These are phyloP conservation scores for Phyllostomus discolor DNA, from an alignment of 2,113 vertebrate genomes.

Conservation along the genomic window DNA sequence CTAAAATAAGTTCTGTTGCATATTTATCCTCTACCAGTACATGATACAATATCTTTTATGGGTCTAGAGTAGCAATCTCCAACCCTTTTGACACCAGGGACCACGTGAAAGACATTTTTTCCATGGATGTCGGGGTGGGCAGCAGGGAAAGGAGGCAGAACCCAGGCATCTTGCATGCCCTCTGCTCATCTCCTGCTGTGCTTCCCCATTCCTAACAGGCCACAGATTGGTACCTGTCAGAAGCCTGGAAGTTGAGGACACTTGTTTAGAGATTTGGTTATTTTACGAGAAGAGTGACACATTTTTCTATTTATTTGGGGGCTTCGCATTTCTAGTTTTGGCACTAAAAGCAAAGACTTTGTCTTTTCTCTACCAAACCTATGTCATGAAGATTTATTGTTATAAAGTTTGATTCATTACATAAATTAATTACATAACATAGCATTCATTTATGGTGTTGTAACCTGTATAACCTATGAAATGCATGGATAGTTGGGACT, in stretches of 20 bases:
- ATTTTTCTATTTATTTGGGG: background rate
- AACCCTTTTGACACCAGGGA: too few species aligned
- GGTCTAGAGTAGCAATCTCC: background rate
- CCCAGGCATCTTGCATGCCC: too few species aligned
- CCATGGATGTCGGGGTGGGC: too few species aligned
- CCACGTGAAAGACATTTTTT: too few species aligned
- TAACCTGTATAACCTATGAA: constrained; percentile 13
- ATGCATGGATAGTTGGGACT: background rate
- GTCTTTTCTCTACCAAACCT: background rate
- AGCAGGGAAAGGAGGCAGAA: too few species aligned
- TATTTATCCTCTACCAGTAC: constrained; percentile 1
- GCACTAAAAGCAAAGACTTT: background rate
- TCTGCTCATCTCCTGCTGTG: too few species aligned
- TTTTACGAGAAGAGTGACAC: background rate
- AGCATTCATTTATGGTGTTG: background rate
- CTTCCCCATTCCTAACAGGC: too few species aligned
- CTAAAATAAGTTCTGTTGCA: constrained; percentile 1
- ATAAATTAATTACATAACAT: background rate
- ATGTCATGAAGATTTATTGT: background rate
- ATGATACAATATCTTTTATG: background rate
- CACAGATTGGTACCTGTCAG: too few species aligned
- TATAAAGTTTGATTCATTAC: constrained; percentile 21
- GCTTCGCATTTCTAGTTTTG: constrained; percentile 29
- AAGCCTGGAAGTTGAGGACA: too few species aligned
- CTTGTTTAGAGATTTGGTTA: background rate